A percentile compares a stretch with the other conserved stretches of the same genome.
Conservation (phyloP, 2,888 invertebrate species). For the Tenthredo amoena region DNA sequence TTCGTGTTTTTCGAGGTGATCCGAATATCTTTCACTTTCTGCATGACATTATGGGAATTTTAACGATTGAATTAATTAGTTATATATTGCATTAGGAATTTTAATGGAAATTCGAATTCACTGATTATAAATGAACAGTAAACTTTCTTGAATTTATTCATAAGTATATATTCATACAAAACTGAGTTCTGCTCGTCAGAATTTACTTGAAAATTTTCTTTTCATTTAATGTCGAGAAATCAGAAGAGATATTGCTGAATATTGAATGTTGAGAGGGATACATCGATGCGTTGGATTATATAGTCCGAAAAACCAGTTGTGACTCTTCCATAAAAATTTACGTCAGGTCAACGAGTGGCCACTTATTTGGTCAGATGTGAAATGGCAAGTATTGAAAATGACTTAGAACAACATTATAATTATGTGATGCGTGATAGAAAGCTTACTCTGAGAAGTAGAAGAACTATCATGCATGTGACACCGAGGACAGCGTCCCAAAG, state of each 20-base stretch:
- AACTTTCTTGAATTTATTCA: not conserved
- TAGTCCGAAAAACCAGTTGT: not conserved
- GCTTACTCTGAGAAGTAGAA: slow-evolving; percentile 85
- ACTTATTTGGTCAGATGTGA: not conserved
- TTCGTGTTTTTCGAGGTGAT: slow-evolving; percentile 78
- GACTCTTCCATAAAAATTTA: not conserved
- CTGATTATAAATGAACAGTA: not conserved
- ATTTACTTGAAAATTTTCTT: not conserved
- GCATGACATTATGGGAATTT: slow-evolving; percentile 56
- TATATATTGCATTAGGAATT: not conserved
- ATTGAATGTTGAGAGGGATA: not conserved
- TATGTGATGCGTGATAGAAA: not conserved
- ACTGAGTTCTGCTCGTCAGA: not conserved
- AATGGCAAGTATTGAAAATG: not conserved
- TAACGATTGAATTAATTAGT: not conserved
- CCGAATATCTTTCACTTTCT: slow-evolving; percentile 87
- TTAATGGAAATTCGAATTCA: not conserved
- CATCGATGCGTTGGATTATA: not conserved
- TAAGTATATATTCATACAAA: not conserved
- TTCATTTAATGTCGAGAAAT: not conserved
- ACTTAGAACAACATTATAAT: not conserved
- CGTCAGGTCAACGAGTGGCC: not conserved
- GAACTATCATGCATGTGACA: slow-evolving; percentile 84
- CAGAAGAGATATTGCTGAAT: not conserved
- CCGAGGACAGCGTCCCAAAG: slow-evolving; percentile 87